These are phyloP conservation scores for Apodemia zela DNA, from an alignment of 2,888 invertebrate species.

Conservation along the genomic window DNA sequence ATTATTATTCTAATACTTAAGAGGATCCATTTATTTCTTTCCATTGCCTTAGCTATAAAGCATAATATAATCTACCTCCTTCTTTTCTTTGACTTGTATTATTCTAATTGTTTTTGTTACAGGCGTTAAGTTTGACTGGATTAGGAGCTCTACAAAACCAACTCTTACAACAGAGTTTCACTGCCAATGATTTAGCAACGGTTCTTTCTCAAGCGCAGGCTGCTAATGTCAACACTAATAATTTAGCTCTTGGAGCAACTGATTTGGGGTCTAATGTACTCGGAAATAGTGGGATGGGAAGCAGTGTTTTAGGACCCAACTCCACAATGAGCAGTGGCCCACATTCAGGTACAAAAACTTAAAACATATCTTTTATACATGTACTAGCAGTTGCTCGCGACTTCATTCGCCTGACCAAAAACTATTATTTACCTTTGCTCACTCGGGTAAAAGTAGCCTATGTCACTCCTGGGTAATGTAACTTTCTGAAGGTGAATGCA, in stretches of 20 bases:
- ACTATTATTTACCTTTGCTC: too few species aligned
- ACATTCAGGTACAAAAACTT: slow-evolving; percentile 49
- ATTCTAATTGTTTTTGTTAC: slow-evolving; percentile 32
- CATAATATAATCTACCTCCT: background rate
- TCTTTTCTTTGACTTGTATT: background rate
- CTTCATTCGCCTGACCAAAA: too few species aligned
- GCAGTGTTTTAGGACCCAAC: slow-evolving; percentile 50
- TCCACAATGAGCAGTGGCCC: slow-evolving; percentile 58
- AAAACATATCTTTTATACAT: too few species aligned
- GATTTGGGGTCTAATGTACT: slow-evolving; percentile 47
- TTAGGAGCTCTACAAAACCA: slow-evolving; percentile 73
- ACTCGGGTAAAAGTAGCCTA: too few species aligned
- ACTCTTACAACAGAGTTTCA: slow-evolving; percentile 70
- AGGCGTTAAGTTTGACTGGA: slow-evolving; percentile 70
- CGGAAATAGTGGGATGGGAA: slow-evolving; percentile 42
- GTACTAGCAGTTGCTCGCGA: too few species aligned
- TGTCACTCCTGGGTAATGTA: too few species aligned
- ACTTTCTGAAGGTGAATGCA: too few species aligned
- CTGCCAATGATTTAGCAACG: slow-evolving; percentile 65
- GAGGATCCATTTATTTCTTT: too few species aligned
- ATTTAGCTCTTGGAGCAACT: slow-evolving; percentile 46
- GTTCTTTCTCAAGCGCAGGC: slow-evolving; percentile 47
- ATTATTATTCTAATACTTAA: too few species aligned
- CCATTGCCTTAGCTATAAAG: too few species aligned
- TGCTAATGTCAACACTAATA: slow-evolving; percentile 50